A percentile compares a stretch with the other conserved stretches of the same genome.
Evolutionary conservation across 2,797 vertebrate genomes (phyloP).

Genomic region (Clarias platycephalus): DNA sequence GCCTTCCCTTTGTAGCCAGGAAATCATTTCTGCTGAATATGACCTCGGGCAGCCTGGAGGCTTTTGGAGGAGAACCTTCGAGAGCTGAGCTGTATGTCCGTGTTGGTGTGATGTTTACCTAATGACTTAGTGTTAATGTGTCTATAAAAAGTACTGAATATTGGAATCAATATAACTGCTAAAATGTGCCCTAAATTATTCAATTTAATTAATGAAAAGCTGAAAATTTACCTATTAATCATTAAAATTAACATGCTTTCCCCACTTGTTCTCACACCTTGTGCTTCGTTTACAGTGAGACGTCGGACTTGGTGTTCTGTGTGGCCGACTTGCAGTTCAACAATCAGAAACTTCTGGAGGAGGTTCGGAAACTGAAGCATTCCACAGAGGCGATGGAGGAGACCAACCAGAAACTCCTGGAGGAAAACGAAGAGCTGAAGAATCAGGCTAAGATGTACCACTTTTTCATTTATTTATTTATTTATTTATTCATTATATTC

Average conservation of each 20-base stretch:
- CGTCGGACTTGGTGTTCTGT: constrained; percentile 83
- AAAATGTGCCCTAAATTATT: not conserved
- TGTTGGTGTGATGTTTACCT: not conserved
- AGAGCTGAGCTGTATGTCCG: constrained; percentile 83
- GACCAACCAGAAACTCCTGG: constrained; percentile 77
- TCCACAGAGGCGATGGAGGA: constrained; percentile 82
- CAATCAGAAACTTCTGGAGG: constrained; percentile 86
- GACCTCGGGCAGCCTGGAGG: constrained; percentile 82
- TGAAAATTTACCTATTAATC: not conserved
- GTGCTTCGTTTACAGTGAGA: constrained; percentile 74
- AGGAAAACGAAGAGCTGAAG: constrained; percentile 77
- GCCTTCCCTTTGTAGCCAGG: constrained; percentile 64
- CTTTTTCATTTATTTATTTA: too few relatives aligned
- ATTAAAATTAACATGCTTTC: not conserved
- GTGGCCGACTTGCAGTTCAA: constrained; percentile 85
- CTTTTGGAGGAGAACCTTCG: constrained; percentile 81
- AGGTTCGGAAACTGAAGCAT: constrained; percentile 81
- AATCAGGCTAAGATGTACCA: constrained; percentile 78
- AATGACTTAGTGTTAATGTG: not conserved
- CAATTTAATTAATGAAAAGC: not conserved
- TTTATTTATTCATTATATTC: not conserved
- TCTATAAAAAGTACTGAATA: not conserved
- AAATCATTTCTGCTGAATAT: constrained; percentile 71
- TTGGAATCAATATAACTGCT: not conserved
- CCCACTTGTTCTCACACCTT: not conserved